phyloP scores from a whole-genome alignment of 2,113 vertebrate genomes.

The Lipophrys pholis region DNA sequence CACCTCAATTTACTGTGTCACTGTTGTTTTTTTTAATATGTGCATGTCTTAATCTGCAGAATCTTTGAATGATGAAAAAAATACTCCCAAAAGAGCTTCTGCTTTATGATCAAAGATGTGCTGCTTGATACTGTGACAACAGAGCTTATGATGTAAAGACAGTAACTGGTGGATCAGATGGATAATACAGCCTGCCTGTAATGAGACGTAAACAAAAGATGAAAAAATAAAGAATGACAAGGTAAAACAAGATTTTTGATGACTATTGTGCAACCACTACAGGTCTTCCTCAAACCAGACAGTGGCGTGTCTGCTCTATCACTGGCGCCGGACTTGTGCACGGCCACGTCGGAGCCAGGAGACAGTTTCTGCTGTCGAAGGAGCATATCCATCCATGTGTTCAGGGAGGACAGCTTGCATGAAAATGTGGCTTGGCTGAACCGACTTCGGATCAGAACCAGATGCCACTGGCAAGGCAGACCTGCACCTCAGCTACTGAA shows the following conservation, averaged over 20 bases:
- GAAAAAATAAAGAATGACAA: neutral
- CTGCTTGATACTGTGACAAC: slow-evolving; percentile 20
- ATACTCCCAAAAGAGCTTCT: slow-evolving; percentile 26
- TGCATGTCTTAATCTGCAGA: slow-evolving; percentile 25
- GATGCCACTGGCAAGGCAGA: slow-evolving; percentile 49
- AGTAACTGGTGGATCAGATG: neutral
- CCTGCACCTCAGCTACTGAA: slow-evolving; percentile 31
- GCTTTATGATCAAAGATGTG: slow-evolving; percentile 13
- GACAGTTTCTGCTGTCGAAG: slow-evolving; percentile 54
- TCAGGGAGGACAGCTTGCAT: slow-evolving; percentile 49
- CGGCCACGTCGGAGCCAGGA: slow-evolving; percentile 45
- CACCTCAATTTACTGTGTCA: slow-evolving; percentile 14
- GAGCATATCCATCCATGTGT: slow-evolving; percentile 47
- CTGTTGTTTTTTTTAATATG: slow-evolving; percentile 20
- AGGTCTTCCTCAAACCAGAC: slow-evolving; percentile 39
- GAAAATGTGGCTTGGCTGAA: slow-evolving; percentile 57
- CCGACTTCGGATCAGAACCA: slow-evolving; percentile 55
- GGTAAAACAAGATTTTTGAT: slow-evolving; percentile 20
- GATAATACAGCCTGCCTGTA: neutral
- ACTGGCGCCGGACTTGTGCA: neutral
- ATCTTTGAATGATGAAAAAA: slow-evolving; percentile 14
- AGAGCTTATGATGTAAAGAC: slow-evolving; percentile 13
- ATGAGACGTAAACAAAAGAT: neutral
- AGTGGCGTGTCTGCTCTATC: slow-evolving; percentile 11
- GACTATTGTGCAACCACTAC: slow-evolving; percentile 3